A percentile compares a stretch with the other conserved stretches of the same genome.
These are phyloP conservation scores for Tragopan temminckii DNA, from an alignment of 2,797 vertebrate species.

Conservation along the genomic window DNA sequence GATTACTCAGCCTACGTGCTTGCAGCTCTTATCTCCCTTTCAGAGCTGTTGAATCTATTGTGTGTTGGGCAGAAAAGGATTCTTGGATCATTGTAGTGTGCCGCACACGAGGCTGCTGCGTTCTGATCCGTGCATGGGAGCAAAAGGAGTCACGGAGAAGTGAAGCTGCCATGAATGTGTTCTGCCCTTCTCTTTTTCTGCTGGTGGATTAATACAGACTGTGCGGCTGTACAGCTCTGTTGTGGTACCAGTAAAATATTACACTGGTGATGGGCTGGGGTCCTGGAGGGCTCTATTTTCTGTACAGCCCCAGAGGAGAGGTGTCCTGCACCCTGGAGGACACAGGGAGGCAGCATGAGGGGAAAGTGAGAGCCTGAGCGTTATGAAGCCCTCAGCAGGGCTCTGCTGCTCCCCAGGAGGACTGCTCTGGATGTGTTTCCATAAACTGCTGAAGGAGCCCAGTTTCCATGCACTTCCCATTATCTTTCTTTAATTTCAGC, in stretches of 20 bases:
- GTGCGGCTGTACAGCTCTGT: neutral
- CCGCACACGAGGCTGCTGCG: neutral
- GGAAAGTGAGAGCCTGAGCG: neutral
- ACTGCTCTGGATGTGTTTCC: neutral
- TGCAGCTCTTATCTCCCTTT: neutral
- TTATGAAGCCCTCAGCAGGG: neutral
- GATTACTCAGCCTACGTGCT: neutral
- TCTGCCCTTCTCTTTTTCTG: neutral
- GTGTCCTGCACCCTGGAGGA: rapidly evolving
- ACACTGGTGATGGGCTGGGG: neutral
- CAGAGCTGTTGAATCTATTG: neutral
- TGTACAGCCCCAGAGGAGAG: neutral
- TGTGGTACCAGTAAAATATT: neutral
- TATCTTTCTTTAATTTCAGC: neutral
- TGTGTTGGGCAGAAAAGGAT: neutral
- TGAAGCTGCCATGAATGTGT: neutral
- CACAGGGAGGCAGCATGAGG: rapidly evolving
- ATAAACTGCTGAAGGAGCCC: neutral
- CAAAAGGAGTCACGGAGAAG: neutral
- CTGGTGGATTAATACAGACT: neutral
- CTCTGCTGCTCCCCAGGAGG: neutral
- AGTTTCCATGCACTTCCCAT: neutral
- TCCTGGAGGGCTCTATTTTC: neutral
- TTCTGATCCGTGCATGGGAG: neutral
- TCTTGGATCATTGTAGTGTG: neutral